Percentiles rank a stretch among this genome's conserved stretches.
Evolutionary conservation across 2,888 invertebrate genomes (phyloP).

Genomic region (Eilema depressum): DNA sequence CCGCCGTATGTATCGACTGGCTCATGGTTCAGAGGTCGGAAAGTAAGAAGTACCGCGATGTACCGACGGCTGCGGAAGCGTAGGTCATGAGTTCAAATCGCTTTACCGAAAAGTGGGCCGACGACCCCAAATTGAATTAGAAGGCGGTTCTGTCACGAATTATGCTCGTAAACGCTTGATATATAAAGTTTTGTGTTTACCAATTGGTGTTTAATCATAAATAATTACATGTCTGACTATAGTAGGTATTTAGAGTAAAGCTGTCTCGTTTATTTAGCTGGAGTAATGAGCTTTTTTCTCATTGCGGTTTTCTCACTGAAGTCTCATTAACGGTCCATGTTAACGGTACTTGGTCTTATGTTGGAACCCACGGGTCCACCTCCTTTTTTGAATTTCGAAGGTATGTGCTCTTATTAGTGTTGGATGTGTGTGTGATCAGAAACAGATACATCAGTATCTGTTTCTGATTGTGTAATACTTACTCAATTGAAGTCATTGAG

Average conservation of each 20-base stretch:
- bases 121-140: slow-evolving; percentile 63
- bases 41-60: slow-evolving; percentile 42
- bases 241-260: slow-evolving; percentile 1
- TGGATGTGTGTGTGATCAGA: neutral
- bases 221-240: slow-evolving; percentile 29
- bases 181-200: slow-evolving; percentile 35
- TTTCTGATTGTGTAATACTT: neutral
- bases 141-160: slow-evolving; percentile 52
- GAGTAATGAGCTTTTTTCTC: neutral
- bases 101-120: slow-evolving; percentile 59
- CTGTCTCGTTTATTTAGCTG: slow-evolving; percentile 3
- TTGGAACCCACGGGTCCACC: neutral
- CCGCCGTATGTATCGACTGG: slow-evolving; percentile 36
- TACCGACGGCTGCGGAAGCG: slow-evolving; percentile 61
- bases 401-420: neutral
- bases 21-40: slow-evolving; percentile 54
- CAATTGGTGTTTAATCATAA: slow-evolving; percentile 44
- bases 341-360: neutral
- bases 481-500: too few relatives aligned
- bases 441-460: too few relatives aligned
- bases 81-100: slow-evolving; percentile 69
- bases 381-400: neutral
- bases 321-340: neutral
- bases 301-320: neutral
- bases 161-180: slow-evolving; percentile 43